Evolutionary conservation across 2,888 invertebrate species (phyloP).

Genomic region (Disparrhopalites patrizii): DNA sequence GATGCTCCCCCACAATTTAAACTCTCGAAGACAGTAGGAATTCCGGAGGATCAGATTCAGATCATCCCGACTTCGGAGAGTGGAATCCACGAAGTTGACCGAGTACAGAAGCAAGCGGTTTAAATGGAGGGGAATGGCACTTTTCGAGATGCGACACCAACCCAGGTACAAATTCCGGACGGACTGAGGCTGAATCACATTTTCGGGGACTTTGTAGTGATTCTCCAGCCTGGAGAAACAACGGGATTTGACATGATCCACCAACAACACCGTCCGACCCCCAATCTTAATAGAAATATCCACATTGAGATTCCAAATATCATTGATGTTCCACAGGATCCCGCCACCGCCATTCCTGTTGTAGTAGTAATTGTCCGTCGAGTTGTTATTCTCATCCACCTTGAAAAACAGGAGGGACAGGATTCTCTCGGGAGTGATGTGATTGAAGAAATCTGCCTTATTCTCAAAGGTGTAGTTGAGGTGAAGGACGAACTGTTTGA

Average conservation of each 20-base stretch:
- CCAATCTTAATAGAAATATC: conserved; percentile 12
- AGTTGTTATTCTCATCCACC: not conserved
- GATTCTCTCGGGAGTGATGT: not conserved
- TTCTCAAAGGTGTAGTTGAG: not conserved
- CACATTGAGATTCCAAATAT: conserved; percentile 13
- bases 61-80: not conserved
- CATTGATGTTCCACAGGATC: conserved; percentile 8
- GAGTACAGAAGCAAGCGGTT: conserved; percentile 3
- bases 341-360: not conserved
- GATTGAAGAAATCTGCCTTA: conserved; percentile 17
- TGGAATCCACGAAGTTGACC: not conserved
- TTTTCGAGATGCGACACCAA: conserved; percentile 8
- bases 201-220: conserved; percentile 4
- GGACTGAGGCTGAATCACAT: conserved; percentile 10
- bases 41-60: conserved; percentile 12
- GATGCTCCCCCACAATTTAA: conserved; percentile 4
- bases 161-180: conserved; percentile 13
- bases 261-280: not conserved
- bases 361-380: not conserved
- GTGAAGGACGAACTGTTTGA: conserved; percentile 10
- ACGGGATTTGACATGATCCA: conserved; percentile 12
- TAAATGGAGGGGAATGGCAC: conserved; percentile 2
- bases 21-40: not conserved
- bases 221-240: conserved; percentile 17
- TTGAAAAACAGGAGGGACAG: conserved; percentile 10